Conservation (phyloP, 1,140 invertebrate species). For the Thalassaphorura encarpata region DNA sequence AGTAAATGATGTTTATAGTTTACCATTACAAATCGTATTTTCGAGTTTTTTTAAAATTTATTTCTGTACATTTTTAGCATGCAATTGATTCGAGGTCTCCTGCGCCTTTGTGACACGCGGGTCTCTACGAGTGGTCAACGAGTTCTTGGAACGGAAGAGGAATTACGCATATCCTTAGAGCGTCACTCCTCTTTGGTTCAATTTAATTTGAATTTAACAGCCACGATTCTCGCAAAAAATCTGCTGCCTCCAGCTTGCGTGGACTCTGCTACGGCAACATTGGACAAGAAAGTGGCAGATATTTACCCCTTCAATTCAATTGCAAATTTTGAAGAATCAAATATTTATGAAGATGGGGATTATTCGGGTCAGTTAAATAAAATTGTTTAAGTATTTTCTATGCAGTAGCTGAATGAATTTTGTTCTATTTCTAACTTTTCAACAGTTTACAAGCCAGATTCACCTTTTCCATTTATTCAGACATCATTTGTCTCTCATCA, state of each 20-base stretch:
- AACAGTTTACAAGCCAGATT: constrained; percentile 29
- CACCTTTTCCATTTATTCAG: constrained; percentile 47
- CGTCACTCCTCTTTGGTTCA: constrained; percentile 53
- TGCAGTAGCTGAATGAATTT: neutral
- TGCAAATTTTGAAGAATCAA: constrained; percentile 51
- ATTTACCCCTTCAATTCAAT: constrained; percentile 58
- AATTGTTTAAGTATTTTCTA: neutral
- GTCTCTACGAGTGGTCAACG: constrained; percentile 39
- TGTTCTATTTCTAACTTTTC: constrained; percentile 6
- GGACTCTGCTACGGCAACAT: constrained; percentile 36
- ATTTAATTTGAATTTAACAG: constrained; percentile 51
- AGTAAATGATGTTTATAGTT: constrained; percentile 54
- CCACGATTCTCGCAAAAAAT: constrained; percentile 51
- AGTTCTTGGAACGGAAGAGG: constrained; percentile 11
- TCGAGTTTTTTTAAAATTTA: constrained; percentile 9
- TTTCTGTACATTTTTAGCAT: constrained; percentile 44
- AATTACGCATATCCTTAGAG: constrained; percentile 40
- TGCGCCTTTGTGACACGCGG: constrained; percentile 57
- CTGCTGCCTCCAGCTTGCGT: constrained; percentile 47
- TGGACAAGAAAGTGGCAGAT: constrained; percentile 49
- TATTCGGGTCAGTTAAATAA: constrained; percentile 55
- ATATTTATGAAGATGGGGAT: constrained; percentile 53
- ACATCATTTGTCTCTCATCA: constrained; percentile 62
- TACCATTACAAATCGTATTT: neutral
- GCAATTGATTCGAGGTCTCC: constrained; percentile 54